phyloP scores from a whole-genome alignment of 1,140 invertebrate genomes.

The Drosophila orosa region DNA sequence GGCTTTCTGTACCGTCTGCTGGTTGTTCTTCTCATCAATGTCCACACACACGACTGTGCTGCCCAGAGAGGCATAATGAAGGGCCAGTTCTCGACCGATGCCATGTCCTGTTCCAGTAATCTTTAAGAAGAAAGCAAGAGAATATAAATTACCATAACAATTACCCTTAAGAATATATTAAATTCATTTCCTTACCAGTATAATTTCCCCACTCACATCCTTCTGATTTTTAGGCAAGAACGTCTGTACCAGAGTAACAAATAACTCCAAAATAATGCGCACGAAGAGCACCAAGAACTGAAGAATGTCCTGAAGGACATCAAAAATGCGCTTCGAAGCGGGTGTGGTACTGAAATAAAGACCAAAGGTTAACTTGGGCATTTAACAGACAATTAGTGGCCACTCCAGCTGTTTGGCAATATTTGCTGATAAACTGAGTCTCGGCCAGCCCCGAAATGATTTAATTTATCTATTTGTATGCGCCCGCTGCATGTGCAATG shows the following conservation, averaged over 20 bases:
- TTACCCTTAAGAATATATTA: neutral
- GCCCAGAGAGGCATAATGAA: slow-evolving; percentile 91
- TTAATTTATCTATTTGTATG: slow-evolving; percentile 69
- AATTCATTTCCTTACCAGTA: slow-evolving; percentile 85
- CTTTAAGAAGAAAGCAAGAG: slow-evolving; percentile 83
- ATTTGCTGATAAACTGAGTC: slow-evolving; percentile 38
- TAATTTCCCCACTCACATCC: slow-evolving; percentile 87
- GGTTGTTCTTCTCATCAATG: slow-evolving; percentile 90
- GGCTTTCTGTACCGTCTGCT: slow-evolving; percentile 87
- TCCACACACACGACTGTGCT: slow-evolving; percentile 94
- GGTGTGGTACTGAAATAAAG: slow-evolving; percentile 63
- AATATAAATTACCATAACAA: neutral
- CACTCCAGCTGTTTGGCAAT: slow-evolving; percentile 33
- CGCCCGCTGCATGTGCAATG: slow-evolving; percentile 49
- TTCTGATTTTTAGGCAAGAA: slow-evolving; percentile 84
- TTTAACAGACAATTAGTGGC: slow-evolving; percentile 17
- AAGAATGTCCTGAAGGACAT: slow-evolving; percentile 66
- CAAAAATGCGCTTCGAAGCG: slow-evolving; percentile 71
- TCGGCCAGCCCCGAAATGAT: slow-evolving; percentile 29
- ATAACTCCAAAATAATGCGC: slow-evolving; percentile 61
- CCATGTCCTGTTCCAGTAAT: slow-evolving; percentile 96
- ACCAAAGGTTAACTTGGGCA: slow-evolving; percentile 8
- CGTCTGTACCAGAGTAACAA: slow-evolving; percentile 32
- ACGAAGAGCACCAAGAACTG: slow-evolving; percentile 66
- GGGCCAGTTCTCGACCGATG: slow-evolving; percentile 92